A percentile compares a stretch with the other conserved stretches of the same genome.
Conservation (phyloP, 2,113 vertebrate species). For the Peromyscus californicus region DNA sequence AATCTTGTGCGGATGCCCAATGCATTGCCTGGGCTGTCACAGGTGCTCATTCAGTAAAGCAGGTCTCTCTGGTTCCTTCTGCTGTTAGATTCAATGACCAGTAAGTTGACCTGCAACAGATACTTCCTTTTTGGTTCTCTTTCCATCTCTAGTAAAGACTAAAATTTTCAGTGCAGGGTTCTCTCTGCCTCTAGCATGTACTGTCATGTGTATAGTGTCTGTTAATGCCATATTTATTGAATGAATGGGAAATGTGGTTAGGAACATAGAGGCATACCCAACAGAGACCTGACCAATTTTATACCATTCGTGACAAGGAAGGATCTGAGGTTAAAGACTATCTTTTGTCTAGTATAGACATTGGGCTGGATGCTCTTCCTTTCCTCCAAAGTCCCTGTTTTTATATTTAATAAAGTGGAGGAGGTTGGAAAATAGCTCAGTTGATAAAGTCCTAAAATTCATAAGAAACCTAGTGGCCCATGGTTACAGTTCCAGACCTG, state of each 20-base stretch:
- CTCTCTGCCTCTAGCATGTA: background rate
- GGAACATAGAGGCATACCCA: background rate
- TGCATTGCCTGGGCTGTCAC: background rate
- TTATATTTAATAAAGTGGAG: slow-evolving; percentile 3
- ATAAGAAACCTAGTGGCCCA: background rate
- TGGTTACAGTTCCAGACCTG: background rate
- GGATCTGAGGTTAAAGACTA: background rate
- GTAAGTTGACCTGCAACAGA: background rate
- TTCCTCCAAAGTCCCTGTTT: background rate
- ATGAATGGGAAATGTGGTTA: background rate
- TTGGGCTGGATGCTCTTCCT: background rate
- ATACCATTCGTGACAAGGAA: background rate
- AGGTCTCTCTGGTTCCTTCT: background rate
- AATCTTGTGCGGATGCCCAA: background rate
- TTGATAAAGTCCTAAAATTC: background rate
- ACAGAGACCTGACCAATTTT: background rate
- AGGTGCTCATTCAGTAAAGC: background rate
- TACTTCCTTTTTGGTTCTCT: background rate
- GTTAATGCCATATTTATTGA: background rate
- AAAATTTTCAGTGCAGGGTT: background rate
- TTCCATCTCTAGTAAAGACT: background rate
- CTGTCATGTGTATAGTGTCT: background rate
- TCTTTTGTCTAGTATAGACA: background rate
- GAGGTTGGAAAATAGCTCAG: background rate
- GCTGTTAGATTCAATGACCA: background rate